Evolutionary conservation across 2,888 invertebrate species (phyloP).

Genomic region (Platycheirus albimanus): DNA sequence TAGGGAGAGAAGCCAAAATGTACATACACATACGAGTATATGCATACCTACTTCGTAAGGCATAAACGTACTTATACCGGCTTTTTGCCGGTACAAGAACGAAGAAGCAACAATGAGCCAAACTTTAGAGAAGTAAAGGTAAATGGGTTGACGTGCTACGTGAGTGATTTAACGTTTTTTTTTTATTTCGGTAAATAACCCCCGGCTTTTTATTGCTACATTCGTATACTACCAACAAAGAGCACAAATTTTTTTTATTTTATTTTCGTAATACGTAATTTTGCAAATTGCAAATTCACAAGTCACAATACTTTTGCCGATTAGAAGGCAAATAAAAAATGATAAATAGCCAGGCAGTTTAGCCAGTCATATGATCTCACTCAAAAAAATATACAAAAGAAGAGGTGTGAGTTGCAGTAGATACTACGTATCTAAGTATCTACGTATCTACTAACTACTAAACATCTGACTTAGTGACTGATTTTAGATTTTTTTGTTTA

Average conservation of each 20-base stretch:
- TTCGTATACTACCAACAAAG: neutral
- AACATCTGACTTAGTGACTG: constrained; percentile 10
- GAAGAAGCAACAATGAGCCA: too few relatives aligned
- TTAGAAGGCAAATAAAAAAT: neutral
- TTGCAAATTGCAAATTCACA: constrained; percentile 36
- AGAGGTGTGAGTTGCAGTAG: constrained; percentile 28
- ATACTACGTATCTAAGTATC: too few relatives aligned
- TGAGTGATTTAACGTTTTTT: constrained; percentile 34
- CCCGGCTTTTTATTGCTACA: neutral
- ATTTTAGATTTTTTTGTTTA: too few relatives aligned
- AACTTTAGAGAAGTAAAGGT: too few relatives aligned
- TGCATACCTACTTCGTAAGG: neutral
- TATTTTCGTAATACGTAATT: too few relatives aligned
- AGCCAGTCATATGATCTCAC: constrained; percentile 58
- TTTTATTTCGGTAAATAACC: neutral
- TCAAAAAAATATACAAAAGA: neutral
- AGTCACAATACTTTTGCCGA: constrained; percentile 3
- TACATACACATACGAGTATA: neutral
- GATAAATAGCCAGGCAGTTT: constrained; percentile 13
- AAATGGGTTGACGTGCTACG: constrained; percentile 32
- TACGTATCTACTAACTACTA: constrained; percentile 3
- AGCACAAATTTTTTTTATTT: neutral
- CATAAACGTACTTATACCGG: neutral
- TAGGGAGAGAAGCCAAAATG: neutral
- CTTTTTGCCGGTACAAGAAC: neutral